Evolutionary conservation across 2,113 vertebrate genomes (phyloP).

Genomic region (Cinclus cinclus): DNA sequence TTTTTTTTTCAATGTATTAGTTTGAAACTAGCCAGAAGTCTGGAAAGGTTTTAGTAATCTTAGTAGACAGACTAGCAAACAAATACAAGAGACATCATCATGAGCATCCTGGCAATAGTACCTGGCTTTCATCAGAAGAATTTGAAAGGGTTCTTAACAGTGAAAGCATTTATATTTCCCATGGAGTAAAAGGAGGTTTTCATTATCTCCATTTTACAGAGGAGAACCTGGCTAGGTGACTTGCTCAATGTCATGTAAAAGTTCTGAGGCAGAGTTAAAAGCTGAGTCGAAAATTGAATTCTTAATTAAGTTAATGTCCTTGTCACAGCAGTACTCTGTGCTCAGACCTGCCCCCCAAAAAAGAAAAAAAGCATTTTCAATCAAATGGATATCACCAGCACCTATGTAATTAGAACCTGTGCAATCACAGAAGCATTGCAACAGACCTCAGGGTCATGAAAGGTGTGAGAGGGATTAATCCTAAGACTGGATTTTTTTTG

Average conservation of each 20-base stretch:
- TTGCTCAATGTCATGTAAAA: background rate
- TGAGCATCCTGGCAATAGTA: conserved; percentile 15
- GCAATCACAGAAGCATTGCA: conserved; percentile 26
- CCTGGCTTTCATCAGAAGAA: conserved; percentile 40
- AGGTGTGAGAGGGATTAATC: conserved; percentile 20
- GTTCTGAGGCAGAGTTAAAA: background rate
- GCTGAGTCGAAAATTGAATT: background rate
- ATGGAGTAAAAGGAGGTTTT: conserved; percentile 10
- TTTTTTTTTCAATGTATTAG: background rate
- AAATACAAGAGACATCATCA: conserved; percentile 14
- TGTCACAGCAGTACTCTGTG: background rate
- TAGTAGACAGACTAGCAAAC: background rate
- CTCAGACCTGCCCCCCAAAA: background rate
- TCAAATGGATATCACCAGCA: conserved; percentile 3
- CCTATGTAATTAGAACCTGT: conserved; percentile 17
- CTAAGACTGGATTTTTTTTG: background rate
- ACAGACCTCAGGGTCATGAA: conserved; percentile 15
- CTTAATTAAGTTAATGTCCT: background rate
- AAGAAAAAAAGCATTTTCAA: background rate
- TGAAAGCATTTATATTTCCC: background rate
- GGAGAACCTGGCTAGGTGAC: background rate
- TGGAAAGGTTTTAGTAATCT: conserved; percentile 37
- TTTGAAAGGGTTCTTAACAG: conserved; percentile 4
- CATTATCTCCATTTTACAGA: background rate
- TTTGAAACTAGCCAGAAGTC: conserved; percentile 36